Conservation (phyloP, 30 jellyfish, hydroid and myxozoan genomes). For the Hydractinia symbiolongicarpus region DNA sequence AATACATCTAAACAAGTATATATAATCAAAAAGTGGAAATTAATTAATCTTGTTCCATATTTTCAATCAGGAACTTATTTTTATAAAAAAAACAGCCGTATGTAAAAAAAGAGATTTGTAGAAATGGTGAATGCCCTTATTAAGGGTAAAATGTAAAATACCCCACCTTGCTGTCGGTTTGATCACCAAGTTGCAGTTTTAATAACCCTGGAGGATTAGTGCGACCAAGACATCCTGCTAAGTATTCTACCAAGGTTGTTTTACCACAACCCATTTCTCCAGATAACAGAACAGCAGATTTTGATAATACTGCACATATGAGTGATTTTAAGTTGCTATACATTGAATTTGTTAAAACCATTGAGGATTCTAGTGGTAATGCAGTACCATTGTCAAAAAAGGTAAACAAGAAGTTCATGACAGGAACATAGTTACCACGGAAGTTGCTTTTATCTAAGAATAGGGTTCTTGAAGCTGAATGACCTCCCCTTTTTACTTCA, state of each 20-base stretch:
- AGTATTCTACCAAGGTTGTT: constrained; percentile 63
- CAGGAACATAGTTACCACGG: constrained; percentile 11
- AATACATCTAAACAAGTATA: too few species aligned
- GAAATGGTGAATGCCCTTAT: neutral
- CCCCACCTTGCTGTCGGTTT: constrained; percentile 84
- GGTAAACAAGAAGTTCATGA: neutral
- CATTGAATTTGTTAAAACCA: constrained; percentile 32
- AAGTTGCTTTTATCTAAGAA: neutral
- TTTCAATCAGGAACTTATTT: neutral
- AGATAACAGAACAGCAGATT: constrained; percentile 52
- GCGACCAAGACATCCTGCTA: constrained; percentile 61
- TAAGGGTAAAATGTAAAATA: too few species aligned
- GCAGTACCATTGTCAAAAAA: neutral
- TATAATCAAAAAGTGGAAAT: neutral
- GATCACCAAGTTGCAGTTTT: constrained; percentile 89
- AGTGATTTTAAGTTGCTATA: constrained; percentile 12
- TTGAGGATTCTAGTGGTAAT: neutral
- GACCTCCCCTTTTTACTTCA: neutral
- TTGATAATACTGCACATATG: neutral
- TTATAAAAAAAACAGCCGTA: neutral
- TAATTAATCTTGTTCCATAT: neutral
- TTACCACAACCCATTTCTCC: constrained; percentile 90
- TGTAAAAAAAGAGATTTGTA: neutral
- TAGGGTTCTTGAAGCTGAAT: too few species aligned
- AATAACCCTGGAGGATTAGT: constrained; percentile 48